Percentiles rank a stretch among this genome's conserved stretches.
Conservation (phyloP, 1,140 invertebrate genomes). For the Tribolium castaneum region DNA sequence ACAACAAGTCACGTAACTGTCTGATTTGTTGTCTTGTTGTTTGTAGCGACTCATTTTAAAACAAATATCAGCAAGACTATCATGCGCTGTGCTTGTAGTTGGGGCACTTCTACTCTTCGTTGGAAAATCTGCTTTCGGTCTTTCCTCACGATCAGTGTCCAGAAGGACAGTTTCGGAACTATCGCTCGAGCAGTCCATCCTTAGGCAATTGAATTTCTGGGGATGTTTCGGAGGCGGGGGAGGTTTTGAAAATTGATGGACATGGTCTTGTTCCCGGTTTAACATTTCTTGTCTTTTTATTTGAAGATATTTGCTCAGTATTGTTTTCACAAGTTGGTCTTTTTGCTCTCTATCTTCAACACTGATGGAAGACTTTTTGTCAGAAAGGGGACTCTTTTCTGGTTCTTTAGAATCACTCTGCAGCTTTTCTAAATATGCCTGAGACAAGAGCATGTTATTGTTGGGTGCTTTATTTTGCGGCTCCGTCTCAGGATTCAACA, state of each 20-base stretch:
- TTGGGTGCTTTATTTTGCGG: background rate
- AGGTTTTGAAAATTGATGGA: background rate
- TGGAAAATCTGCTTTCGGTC: background rate
- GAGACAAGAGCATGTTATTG: background rate
- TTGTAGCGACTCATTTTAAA: constrained; percentile 7
- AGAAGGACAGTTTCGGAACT: background rate
- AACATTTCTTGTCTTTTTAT: background rate
- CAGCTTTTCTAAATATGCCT: background rate
- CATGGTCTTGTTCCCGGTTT: background rate
- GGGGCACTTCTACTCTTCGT: constrained; percentile 7
- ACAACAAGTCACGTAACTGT: constrained; percentile 10
- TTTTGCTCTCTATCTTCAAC: background rate
- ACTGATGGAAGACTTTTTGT: background rate
- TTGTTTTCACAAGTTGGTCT: constrained; percentile 1
- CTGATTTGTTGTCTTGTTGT: constrained; percentile 1
- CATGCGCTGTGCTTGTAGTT: constrained; percentile 8
- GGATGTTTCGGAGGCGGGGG: background rate
- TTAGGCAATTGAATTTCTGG: background rate
- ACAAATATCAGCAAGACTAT: constrained; percentile 11
- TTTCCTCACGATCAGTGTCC: background rate
- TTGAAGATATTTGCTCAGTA: background rate
- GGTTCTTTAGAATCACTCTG: background rate
- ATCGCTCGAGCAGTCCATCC: background rate
- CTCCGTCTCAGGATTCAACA: background rate
- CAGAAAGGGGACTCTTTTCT: background rate